Evolutionary conservation across 2,113 vertebrate species (phyloP), one percentile per base, ranked within the genome.

Genomic region (Dicentrarchus labrax): DNA sequence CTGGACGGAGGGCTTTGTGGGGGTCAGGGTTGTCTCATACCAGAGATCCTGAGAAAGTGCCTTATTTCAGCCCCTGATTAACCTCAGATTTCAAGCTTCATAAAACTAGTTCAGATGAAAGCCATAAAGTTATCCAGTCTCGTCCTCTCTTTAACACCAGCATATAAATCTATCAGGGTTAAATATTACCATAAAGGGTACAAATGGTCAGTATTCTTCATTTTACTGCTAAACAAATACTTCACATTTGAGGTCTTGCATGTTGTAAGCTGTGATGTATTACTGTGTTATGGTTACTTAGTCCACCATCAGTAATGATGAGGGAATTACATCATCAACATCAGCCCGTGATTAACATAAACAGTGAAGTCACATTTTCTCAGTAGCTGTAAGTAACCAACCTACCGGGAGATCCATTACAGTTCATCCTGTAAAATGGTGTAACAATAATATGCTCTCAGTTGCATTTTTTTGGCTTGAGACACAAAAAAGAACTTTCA

Each of bases 21-120:
- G 36, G 85, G 88, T 88, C 81, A 70, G 67, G 47, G 48, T 65
- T 71, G 19, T 85, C 69, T 82, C 83, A 71, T 81, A 70, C 80
- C 67, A 70, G 62, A 88, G 72, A 88, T 69, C 82, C 72, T 82
- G 87, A 87, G 83, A 88, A 91, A 93, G 60, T 65, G 70, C 56
- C 30, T 85, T 72, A 68, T 87, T 86, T 88, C 85, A 86, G 61
- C 89, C 59, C 48, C 16, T 45, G 80, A 82, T 91, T 91, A 90
- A 92, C 87, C 88, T 86, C 64, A 15, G 59, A 88, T 90, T 89
- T 93, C 90, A 94, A 75, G 89, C 85, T 84, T 86, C 82, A 87
- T 88, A 78, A 92, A 93, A 90, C 75, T 12, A 81, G 54, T 73
- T 89, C 60, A 87, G 77, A 85, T 87, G 72, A 67, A 86, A 86